Evolutionary conservation across 2,888 invertebrate genomes (phyloP).

Genomic region (Malacosoma neustria): DNA sequence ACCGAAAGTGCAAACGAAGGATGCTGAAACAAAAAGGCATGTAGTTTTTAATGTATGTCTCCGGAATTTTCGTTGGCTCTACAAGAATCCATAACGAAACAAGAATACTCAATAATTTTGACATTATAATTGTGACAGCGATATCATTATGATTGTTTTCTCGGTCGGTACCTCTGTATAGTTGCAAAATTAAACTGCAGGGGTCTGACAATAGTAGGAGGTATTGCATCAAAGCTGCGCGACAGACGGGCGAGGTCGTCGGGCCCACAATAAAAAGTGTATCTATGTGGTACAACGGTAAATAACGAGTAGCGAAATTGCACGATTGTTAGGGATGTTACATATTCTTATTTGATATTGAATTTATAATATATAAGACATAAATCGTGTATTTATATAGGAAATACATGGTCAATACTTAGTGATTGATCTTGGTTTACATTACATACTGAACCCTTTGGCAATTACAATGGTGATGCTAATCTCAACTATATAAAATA

Average conservation of each 20-base stretch:
- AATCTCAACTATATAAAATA: too few species aligned
- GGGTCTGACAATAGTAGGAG: slow-evolving; percentile 37
- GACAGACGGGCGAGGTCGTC: slow-evolving; percentile 39
- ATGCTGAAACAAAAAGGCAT: neutral
- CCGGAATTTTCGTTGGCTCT: too few species aligned
- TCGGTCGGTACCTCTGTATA: slow-evolving; percentile 13
- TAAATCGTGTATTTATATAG: too few species aligned
- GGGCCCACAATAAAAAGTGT: slow-evolving; percentile 28
- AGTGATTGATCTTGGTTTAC: too few species aligned
- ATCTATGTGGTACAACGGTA: slow-evolving; percentile 23
- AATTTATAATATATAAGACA: too few species aligned
- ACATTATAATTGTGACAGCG: slow-evolving; percentile 10
- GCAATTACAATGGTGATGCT: too few species aligned
- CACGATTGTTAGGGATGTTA: neutral
- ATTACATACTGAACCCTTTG: too few species aligned
- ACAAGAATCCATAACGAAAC: too few species aligned
- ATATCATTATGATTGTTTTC: slow-evolving; percentile 22
- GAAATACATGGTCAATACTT: too few species aligned
- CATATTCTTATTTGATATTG: too few species aligned
- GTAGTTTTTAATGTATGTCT: too few species aligned
- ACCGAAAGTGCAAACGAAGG: neutral
- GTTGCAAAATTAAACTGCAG: slow-evolving; percentile 34
- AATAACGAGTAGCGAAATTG: slow-evolving; percentile 17
- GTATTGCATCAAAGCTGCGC: slow-evolving; percentile 42
- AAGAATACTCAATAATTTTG: too few species aligned